Percentiles rank a stretch among this genome's conserved stretches.
phyloP scores from a whole-genome alignment of 2,888 invertebrate species.

The Tiliacea aurago region DNA sequence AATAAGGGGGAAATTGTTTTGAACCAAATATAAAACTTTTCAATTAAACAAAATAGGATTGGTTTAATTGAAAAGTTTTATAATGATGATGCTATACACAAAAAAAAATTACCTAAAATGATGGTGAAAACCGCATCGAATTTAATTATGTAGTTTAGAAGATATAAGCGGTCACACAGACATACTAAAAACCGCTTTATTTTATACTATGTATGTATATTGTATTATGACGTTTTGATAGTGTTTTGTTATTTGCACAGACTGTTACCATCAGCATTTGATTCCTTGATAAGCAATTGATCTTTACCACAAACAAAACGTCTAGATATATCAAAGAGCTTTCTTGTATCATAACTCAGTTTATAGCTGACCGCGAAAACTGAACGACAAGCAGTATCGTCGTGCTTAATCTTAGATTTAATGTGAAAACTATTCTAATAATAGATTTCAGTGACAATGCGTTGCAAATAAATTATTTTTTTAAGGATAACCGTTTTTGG shows the following conservation, averaged over 20 bases:
- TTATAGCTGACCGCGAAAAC: background rate
- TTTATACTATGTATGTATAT: background rate
- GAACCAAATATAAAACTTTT: too few relatives aligned
- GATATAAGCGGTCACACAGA: background rate
- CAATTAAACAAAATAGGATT: too few relatives aligned
- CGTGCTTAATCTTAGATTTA: background rate
- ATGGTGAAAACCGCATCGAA: background rate
- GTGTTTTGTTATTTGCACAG: background rate
- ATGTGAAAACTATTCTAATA: background rate
- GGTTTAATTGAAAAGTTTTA: too few relatives aligned
- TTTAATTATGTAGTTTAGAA: background rate
- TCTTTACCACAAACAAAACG: conserved; percentile 25
- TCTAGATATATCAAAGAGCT: background rate
- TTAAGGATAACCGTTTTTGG: background rate
- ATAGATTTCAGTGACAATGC: conserved; percentile 26
- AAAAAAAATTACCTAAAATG: background rate
- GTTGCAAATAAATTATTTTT: conserved; percentile 3
- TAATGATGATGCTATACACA: too few relatives aligned
- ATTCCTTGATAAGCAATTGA: conserved; percentile 31
- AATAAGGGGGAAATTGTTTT: too few relatives aligned
- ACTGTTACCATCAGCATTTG: conserved; percentile 8
- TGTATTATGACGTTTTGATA: background rate
- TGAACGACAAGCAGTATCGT: conserved; percentile 1
- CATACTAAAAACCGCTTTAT: background rate
- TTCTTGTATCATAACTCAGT: conserved; percentile 29